Conservation (phyloP, 2,113 vertebrate genomes). For the Strigops habroptila region DNA sequence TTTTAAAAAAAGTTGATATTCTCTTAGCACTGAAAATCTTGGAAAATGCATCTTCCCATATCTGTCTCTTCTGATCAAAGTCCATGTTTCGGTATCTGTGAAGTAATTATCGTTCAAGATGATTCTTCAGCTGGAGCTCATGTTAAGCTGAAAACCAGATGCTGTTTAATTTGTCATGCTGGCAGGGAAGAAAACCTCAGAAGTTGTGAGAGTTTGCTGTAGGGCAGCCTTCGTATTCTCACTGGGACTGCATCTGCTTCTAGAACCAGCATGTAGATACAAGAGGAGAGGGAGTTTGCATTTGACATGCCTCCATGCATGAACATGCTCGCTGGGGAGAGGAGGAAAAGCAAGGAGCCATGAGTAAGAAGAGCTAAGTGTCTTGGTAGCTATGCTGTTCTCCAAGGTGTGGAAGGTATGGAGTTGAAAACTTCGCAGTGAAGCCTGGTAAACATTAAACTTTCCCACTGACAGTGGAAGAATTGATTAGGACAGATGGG, state of each 20-base stretch:
- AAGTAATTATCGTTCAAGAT: neutral
- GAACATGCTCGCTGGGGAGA: neutral
- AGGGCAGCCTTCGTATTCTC: neutral
- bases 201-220: neutral
- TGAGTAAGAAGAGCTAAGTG: rapidly evolving
- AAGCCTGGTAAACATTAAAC: neutral
- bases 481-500: neutral
- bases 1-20: neutral
- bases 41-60: neutral
- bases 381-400: neutral
- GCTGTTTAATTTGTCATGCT: neutral
- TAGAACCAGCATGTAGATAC: rapidly evolving
- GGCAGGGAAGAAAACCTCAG: neutral
- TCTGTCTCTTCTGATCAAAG: neutral
- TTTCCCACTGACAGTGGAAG: neutral
- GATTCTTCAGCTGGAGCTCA: neutral
- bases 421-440: neutral
- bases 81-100: neutral
- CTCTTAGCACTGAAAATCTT: neutral
- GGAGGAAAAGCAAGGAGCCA: neutral
- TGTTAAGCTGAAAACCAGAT: neutral
- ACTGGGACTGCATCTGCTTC: rapidly evolving
- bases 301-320: rapidly evolving
- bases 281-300: neutral
- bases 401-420: neutral